These are phyloP conservation scores for Trypoxylus dichotomus DNA, from an alignment of 1,140 invertebrate genomes.

Conservation along the genomic window DNA sequence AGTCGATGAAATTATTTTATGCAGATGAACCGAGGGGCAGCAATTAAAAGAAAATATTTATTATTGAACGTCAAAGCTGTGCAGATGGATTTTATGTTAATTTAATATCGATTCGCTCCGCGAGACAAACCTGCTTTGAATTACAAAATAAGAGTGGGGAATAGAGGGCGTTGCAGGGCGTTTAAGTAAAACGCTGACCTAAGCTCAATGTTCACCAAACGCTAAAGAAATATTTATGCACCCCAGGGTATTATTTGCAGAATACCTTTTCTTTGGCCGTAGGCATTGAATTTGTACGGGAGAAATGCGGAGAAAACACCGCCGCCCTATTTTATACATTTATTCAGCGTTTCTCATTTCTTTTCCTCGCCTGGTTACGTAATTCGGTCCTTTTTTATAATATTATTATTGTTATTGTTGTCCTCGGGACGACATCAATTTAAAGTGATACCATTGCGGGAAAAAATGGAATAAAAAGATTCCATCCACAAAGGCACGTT, in stretches of 20 bases:
- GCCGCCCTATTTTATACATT: slow-evolving; percentile 14
- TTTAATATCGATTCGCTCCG: slow-evolving; percentile 21
- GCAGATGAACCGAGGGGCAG: not conserved
- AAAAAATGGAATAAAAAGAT: slow-evolving; percentile 17
- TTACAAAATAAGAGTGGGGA: slow-evolving; percentile 17
- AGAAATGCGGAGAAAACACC: slow-evolving; percentile 6
- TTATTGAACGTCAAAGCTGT: slow-evolving; percentile 11
- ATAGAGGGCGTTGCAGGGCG: not conserved
- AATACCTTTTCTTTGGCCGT: slow-evolving; percentile 27
- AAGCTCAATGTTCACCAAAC: slow-evolving; percentile 23
- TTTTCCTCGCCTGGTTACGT: not conserved
- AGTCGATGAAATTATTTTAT: slow-evolving; percentile 1
- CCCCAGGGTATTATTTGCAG: slow-evolving; percentile 28
- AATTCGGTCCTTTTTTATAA: not conserved
- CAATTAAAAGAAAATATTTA: slow-evolving; percentile 25
- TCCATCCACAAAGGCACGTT: not conserved
- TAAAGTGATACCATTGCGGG: not conserved
- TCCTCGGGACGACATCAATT: not conserved
- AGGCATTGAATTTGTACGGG: slow-evolving; percentile 22
- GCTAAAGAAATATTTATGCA: slow-evolving; percentile 30
- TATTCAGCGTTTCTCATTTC: slow-evolving; percentile 6
- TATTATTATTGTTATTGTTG: slow-evolving; percentile 14
- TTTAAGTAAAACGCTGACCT: slow-evolving; percentile 29
- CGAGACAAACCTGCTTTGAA: slow-evolving; percentile 25
- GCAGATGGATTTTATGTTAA: slow-evolving; percentile 28